Base-by-base conservation (phyloP, 1,140 invertebrate genomes). In the Octopus sinensis region DNA sequence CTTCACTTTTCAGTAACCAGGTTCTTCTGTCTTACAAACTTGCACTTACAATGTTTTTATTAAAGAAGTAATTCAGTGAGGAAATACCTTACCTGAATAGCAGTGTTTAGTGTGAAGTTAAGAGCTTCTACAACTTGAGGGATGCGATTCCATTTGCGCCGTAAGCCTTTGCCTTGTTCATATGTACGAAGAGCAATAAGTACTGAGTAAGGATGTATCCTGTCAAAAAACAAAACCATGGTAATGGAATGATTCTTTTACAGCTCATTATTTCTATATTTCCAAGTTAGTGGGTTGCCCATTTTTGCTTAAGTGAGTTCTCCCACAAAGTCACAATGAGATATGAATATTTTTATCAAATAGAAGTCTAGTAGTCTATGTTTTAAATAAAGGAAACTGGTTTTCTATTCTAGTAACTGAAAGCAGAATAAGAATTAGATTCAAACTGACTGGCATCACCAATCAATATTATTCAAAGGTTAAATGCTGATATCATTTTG, bases 181-280 rank as follows among this genome's bases (percentile, higher is more conserved):
- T 94, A 93, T 84, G 91, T 90, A 81, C 90, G 91, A 56, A 92
- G 83, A 5, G 92, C 91, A 82, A 93, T 88, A 51, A 93, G 91
- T 56, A 94, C 88, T 80, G 91, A 87, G 76, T 93, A 90, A 4
- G 94, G 93, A 84, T 93, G 92, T 84, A 94, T 85, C 80, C 91
- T 91, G 80, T 51, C 5, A 77, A 53, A 77, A 43, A 51, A 77
- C 23, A 77, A 77, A 10, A 9, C n/a, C n/a, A 68, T n/a, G 12
- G 12, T 13, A n/a, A 68, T 13, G 62, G 12, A 12, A 68, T 13
- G 62, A n/a, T 68, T 68, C n/a, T n/a, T 68, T 68, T 53, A 68
- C 82, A 81, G 76, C 82, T 81, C 9, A 52, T 54, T 53, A 85
- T 62, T 71, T 79, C 83, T 12, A 84, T 83, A 54, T 84, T 68